A percentile compares a stretch with the other conserved stretches of the same genome.
phyloP scores from a whole-genome alignment of 2,888 invertebrate species.

The Cotesia congregata region DNA sequence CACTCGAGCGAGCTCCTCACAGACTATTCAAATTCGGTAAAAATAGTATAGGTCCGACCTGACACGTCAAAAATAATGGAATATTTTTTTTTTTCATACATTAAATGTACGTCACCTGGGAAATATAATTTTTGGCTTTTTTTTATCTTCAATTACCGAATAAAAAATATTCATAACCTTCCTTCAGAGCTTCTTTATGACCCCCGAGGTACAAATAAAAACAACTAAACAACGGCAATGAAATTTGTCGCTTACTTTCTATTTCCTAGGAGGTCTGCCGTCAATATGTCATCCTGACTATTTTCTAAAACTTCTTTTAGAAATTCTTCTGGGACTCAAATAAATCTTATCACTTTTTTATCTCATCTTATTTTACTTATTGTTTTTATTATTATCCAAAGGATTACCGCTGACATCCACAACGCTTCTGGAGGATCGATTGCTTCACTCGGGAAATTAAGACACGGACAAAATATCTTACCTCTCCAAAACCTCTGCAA shows the following conservation, averaged over 20 bases:
- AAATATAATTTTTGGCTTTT: not conserved
- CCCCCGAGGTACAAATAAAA: not conserved
- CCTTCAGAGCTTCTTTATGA: not conserved
- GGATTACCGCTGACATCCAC: not conserved
- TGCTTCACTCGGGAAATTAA: not conserved
- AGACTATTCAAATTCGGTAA: conserved; percentile 21
- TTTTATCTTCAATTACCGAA: not conserved
- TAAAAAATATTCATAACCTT: not conserved
- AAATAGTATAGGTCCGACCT: conserved; percentile 16
- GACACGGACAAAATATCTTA: not conserved
- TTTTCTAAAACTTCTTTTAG: not conserved
- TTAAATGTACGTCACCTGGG: not conserved
- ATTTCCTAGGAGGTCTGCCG: not conserved
- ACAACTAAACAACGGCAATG: conserved; percentile 27
- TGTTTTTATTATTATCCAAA: not conserved
- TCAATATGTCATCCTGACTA: conserved; percentile 16
- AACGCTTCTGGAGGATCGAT: not conserved
- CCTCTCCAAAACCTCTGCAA: too few species aligned
- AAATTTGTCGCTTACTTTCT: conserved; percentile 22
- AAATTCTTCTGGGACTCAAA: not conserved
- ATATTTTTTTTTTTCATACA: not conserved
- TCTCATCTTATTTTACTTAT: not conserved
- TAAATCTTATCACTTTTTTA: conserved; percentile 2
- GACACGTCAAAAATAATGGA: not conserved
- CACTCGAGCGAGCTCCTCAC: conserved; percentile 15